phyloP scores from a whole-genome alignment of 2,113 vertebrate species.

The Anser cygnoides region DNA sequence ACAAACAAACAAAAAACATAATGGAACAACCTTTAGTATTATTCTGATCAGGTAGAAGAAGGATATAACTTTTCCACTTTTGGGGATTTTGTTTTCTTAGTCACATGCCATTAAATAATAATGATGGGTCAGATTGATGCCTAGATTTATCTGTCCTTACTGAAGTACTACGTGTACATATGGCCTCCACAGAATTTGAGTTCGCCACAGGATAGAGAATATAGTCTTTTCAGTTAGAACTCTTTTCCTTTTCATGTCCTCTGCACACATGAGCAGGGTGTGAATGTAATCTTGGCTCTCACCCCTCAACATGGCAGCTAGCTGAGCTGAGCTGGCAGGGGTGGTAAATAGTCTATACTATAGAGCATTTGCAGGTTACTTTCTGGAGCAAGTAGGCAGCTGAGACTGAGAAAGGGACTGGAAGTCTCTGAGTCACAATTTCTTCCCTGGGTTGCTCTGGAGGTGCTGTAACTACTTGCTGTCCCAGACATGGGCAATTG shows the following conservation, averaged over 20 bases:
- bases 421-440: constrained; percentile 48
- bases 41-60: background rate
- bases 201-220: background rate
- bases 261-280: background rate
- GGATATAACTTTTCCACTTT: background rate
- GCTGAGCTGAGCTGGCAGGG: constrained; percentile 38
- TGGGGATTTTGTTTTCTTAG: background rate
- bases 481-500: constrained; percentile 59
- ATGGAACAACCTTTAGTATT: background rate
- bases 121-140: background rate
- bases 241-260: constrained; percentile 15
- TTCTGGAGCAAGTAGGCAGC: constrained; percentile 53
- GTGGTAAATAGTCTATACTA: constrained; percentile 21
- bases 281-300: constrained; percentile 42
- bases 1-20: background rate
- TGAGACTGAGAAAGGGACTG: background rate
- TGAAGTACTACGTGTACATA: background rate
- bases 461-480: constrained; percentile 42
- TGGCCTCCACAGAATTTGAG: background rate
- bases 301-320: background rate
- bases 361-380: constrained; percentile 24
- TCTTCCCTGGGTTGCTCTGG: constrained; percentile 10
- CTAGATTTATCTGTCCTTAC: background rate
- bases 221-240: background rate
- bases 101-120: background rate